Evolutionary conservation across 2,888 invertebrate species (phyloP).

Genomic region (Agonum fuliginosum): DNA sequence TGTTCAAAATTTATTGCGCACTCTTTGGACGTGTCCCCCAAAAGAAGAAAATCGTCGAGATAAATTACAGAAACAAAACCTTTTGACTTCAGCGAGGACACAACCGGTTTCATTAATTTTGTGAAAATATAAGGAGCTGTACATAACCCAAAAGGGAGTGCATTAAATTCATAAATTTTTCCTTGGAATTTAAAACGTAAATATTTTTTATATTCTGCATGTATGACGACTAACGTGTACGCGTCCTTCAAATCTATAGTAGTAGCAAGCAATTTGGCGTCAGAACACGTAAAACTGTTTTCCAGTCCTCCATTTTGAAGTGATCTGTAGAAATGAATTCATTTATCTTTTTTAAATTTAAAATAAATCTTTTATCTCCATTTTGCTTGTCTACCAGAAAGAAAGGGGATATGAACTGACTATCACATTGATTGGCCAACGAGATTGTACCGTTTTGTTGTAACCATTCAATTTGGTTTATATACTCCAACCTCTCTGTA

Average conservation of each 20-base stretch:
- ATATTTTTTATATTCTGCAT: slow-evolving; percentile 50
- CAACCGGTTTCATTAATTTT: slow-evolving; percentile 61
- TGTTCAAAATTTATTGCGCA: slow-evolving; percentile 61
- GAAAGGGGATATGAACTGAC: neutral
- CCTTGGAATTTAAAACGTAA: slow-evolving; percentile 59
- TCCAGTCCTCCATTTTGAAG: slow-evolving; percentile 60
- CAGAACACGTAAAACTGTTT: slow-evolving; percentile 35
- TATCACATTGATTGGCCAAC: neutral
- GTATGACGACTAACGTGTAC: slow-evolving; percentile 56
- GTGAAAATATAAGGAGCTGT: slow-evolving; percentile 61
- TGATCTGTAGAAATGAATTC: slow-evolving; percentile 49
- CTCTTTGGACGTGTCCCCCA: slow-evolving; percentile 53
- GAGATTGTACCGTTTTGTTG: neutral
- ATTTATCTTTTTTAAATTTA: slow-evolving; percentile 60
- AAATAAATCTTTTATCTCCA: slow-evolving; percentile 55
- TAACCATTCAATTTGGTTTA: too few species aligned
- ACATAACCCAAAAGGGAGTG: slow-evolving; percentile 61
- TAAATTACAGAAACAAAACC: slow-evolving; percentile 62
- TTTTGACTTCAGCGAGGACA: slow-evolving; percentile 28
- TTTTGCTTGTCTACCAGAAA: slow-evolving; percentile 56
- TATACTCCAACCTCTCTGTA: too few species aligned
- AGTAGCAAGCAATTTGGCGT: slow-evolving; percentile 38
- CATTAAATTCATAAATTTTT: slow-evolving; percentile 59
- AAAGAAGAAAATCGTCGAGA: slow-evolving; percentile 63
- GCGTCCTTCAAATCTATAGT: slow-evolving; percentile 61